phyloP scores from a whole-genome alignment of 1,140 invertebrate genomes.

The Megalopta genalis region DNA sequence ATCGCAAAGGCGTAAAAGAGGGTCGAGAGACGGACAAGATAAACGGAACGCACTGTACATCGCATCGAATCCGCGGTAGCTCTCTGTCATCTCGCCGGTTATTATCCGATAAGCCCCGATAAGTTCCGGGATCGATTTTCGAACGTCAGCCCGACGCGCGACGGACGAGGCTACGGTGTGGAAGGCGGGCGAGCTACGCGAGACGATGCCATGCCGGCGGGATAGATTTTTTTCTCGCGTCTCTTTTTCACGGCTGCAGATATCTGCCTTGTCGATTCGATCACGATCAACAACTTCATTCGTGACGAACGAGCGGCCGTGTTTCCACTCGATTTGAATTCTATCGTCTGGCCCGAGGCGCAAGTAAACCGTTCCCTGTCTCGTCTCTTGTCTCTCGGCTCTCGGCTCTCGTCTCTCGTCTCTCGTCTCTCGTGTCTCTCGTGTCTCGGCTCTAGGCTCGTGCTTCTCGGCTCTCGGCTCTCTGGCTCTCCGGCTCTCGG shows the following conservation, averaged over 20 bases:
- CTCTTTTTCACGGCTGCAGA: not conserved
- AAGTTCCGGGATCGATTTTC: conserved; percentile 64
- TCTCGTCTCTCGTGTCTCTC: too few species aligned
- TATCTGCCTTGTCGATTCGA: conserved; percentile 33
- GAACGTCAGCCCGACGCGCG: conserved; percentile 50
- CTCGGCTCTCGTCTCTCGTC: too few species aligned
- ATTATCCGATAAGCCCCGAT: conserved; percentile 64
- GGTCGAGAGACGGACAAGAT: not conserved
- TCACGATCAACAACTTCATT: conserved; percentile 30
- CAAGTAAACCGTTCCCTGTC: not conserved
- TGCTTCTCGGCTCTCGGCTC: too few species aligned
- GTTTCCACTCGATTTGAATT: conserved; percentile 31
- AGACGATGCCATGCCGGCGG: conserved; percentile 2
- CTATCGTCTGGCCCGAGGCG: not conserved
- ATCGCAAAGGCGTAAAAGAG: not conserved
- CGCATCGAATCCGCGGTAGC: conserved; percentile 35
- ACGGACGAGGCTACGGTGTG: conserved; percentile 19
- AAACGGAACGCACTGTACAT: not conserved
- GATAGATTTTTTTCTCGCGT: conserved; percentile 11
- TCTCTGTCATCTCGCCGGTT: conserved; percentile 60
- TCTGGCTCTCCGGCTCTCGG: too few species aligned
- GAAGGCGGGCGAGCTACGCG: not conserved
- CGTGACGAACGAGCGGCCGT: not conserved
- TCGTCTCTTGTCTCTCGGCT: not conserved
- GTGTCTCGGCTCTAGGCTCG: too few species aligned